Evolutionary conservation across 2,797 vertebrate species (phyloP).

Genomic region (Phalanger gymnotis): DNA sequence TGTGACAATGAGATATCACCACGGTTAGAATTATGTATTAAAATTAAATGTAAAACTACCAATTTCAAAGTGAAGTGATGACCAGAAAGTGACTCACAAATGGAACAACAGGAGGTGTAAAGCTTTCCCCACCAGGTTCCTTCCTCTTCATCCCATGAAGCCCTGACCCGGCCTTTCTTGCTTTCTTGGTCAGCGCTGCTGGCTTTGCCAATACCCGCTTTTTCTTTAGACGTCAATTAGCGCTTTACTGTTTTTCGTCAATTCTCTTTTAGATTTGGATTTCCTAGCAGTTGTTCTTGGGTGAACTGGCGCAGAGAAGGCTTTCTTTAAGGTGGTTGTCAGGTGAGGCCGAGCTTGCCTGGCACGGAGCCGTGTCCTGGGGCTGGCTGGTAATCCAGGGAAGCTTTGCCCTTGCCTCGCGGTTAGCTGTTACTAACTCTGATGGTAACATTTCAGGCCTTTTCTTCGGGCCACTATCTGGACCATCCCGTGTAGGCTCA

Average conservation of each 20-base stretch:
- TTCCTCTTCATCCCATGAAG: neutral
- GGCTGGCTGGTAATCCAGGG: neutral
- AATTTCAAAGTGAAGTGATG: neutral
- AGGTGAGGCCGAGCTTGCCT: neutral
- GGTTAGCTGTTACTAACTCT: neutral
- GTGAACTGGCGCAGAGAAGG: conserved; percentile 16
- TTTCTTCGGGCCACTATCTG: neutral
- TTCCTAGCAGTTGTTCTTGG: neutral
- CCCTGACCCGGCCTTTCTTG: neutral
- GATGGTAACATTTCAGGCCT: neutral
- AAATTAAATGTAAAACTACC: neutral
- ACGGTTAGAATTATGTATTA: conserved; percentile 12
- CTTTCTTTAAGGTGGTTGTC: conserved; percentile 1
- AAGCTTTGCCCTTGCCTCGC: neutral
- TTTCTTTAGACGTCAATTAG: neutral
- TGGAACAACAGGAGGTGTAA: neutral
- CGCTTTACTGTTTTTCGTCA: neutral
- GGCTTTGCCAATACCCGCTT: neutral
- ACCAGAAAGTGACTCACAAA: neutral
- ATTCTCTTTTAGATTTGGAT: neutral
- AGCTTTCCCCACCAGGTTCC: neutral
- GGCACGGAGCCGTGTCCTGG: neutral
- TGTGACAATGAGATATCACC: conserved; percentile 38
- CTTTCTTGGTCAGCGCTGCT: neutral
- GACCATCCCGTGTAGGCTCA: conserved; percentile 9